Conservation (phyloP, 2,888 invertebrate genomes). For the Tetragonisca angustula region DNA sequence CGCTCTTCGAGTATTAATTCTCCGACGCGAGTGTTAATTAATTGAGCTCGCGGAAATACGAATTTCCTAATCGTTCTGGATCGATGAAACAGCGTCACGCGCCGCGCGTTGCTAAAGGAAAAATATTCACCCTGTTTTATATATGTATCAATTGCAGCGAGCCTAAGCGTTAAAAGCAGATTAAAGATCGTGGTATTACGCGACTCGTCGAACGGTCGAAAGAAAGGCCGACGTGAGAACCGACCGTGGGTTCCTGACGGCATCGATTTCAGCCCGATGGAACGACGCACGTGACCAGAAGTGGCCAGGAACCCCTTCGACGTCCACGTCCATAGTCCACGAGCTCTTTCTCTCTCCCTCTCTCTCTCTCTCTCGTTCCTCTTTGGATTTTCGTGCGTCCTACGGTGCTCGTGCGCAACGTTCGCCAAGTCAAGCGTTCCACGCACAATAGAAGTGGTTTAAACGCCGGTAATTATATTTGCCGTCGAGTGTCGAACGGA, state of each 20-base stretch:
- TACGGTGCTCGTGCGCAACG: slow-evolving; percentile 72
- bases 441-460: slow-evolving; percentile 82
- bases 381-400: slow-evolving; percentile 62
- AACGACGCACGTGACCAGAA: slow-evolving; percentile 76
- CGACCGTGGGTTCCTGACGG: slow-evolving; percentile 65
- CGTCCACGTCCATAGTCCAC: slow-evolving; percentile 7
- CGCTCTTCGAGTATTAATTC: too few species aligned
- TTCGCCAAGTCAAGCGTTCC: slow-evolving; percentile 82
- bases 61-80: background rate
- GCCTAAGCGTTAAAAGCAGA: slow-evolving; percentile 41
- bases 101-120: background rate
- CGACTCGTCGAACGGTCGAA: slow-evolving; percentile 25
- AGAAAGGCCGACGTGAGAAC: slow-evolving; percentile 69
- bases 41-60: background rate
- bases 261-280: slow-evolving; percentile 79
- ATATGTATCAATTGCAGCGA: background rate
- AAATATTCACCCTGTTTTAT: background rate
- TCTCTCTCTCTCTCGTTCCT: slow-evolving; percentile 27
- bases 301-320: slow-evolving; percentile 63
- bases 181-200: slow-evolving; percentile 43
- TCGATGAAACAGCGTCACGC: background rate
- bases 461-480: slow-evolving; percentile 84
- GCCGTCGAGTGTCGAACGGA: slow-evolving; percentile 77
- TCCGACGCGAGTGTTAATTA: background rate
- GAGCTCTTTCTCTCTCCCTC: too few species aligned